phyloP scores from a whole-genome alignment of 1,140 invertebrate species.

The Gyrodactylus bullatarudis region DNA sequence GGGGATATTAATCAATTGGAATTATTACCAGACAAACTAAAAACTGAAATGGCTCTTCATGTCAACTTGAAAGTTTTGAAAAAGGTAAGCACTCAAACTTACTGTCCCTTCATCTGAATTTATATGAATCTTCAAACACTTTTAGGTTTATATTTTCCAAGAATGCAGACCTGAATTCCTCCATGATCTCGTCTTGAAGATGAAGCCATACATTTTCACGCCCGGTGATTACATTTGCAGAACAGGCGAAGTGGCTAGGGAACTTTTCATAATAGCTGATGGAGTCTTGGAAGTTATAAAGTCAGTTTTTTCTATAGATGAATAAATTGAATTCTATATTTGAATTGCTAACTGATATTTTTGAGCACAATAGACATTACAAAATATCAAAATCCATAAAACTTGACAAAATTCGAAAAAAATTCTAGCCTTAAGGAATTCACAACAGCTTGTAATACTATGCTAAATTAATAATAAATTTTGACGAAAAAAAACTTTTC shows the following conservation, averaged over 20 bases:
- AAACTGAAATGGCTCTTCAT: constrained; percentile 69
- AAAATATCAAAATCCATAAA: no score
- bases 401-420: no score
- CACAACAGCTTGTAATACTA: no score
- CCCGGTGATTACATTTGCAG: constrained; percentile 75
- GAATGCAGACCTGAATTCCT: constrained; percentile 85
- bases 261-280: constrained; percentile 93
- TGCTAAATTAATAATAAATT: no score
- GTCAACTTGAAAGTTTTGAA: constrained; percentile 72
- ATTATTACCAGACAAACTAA: constrained; percentile 63
- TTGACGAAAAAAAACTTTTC: no score
- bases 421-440: no score
- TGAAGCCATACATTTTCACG: constrained; percentile 86
- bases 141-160: constrained; percentile 45
- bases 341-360: no score
- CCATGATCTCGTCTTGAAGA: constrained; percentile 73
- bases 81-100: constrained; percentile 33
- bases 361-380: no score
- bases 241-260: constrained; percentile 61
- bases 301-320: constrained; percentile 15
- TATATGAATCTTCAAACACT: constrained; percentile 6
- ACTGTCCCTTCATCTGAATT: not conserved
- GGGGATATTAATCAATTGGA: constrained; percentile 61
- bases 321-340: no score
- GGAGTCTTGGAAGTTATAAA: constrained; percentile 56